These are phyloP conservation scores for Cliona cf. orientalis DNA, from an alignment of 37 sponge, comb jelly and placozoan species.

Conservation along the genomic window DNA sequence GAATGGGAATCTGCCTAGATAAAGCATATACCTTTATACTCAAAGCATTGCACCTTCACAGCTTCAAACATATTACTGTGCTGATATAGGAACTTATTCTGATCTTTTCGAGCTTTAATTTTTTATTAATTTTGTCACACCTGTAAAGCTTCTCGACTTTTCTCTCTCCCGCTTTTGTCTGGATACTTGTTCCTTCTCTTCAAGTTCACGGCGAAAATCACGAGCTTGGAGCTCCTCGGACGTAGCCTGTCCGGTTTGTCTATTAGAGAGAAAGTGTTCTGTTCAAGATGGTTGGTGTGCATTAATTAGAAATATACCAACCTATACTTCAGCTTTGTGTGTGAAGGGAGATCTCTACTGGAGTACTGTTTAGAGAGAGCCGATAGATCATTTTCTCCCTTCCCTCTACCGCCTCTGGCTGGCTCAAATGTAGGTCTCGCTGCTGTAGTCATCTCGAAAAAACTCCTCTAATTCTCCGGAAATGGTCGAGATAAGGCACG, in stretches of 20 bases:
- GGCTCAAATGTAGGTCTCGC: constrained; percentile 99
- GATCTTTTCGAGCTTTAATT: too few relatives aligned
- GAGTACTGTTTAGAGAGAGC: constrained; percentile 99
- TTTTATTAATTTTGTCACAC: too few relatives aligned
- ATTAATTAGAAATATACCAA: constrained; percentile 45
- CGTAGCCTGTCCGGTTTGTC: constrained; percentile 92
- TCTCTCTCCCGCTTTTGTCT: constrained; percentile 72
- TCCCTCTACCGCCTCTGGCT: constrained; percentile 94
- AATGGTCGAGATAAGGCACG: too few relatives aligned
- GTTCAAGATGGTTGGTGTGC: constrained; percentile 15
- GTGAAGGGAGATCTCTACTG: constrained; percentile 95
- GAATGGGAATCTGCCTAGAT: too few relatives aligned
- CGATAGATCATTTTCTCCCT: constrained; percentile 96
- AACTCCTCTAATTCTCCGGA: neutral
- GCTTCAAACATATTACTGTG: too few relatives aligned
- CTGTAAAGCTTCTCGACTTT: constrained; percentile 73
- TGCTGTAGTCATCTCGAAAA: constrained; percentile 99
- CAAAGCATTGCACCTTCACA: too few relatives aligned
- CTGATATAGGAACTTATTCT: too few relatives aligned
- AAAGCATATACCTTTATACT: too few relatives aligned
- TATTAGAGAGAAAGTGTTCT: constrained; percentile 17
- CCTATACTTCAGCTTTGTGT: constrained; percentile 96
- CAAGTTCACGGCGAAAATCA: constrained; percentile 89
- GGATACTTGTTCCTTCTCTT: constrained; percentile 78
- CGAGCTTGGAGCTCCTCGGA: constrained; percentile 81